A percentile compares a stretch with the other conserved stretches of the same genome.
Evolutionary conservation across 2,113 vertebrate genomes (phyloP).

Genomic region (Eulacestoma nigropectus): DNA sequence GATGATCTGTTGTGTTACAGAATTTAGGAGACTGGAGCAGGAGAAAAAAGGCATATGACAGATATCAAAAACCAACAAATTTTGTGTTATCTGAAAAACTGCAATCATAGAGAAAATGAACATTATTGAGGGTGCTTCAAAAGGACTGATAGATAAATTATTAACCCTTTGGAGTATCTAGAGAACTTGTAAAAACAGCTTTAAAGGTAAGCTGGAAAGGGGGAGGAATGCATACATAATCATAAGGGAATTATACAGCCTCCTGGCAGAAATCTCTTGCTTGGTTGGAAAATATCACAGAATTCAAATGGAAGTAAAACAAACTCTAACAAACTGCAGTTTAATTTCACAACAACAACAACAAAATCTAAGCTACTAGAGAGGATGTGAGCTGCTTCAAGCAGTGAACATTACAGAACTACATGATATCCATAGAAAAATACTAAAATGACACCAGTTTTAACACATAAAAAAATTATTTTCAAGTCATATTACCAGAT

Average conservation of each 20-base stretch:
- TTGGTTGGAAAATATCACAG: slow-evolving; percentile 1
- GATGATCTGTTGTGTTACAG: not conserved
- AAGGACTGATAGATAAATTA: not conserved
- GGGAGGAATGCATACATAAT: not conserved
- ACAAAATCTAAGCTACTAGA: not conserved
- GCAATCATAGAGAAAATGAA: not conserved
- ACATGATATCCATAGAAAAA: not conserved
- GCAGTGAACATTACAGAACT: not conserved
- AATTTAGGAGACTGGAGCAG: not conserved
- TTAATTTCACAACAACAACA: not conserved
- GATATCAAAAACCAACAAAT: not conserved
- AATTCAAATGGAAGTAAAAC: not conserved
- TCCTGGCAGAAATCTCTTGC: not conserved
- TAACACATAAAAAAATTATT: not conserved
- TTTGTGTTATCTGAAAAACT: not conserved
- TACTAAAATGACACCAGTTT: not conserved
- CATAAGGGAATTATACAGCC: slow-evolving; percentile 16
- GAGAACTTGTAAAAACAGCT: slow-evolving; percentile 15
- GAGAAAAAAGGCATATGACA: not conserved
- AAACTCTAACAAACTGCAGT: not conserved
- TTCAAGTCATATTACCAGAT: not conserved
- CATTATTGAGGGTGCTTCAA: not conserved
- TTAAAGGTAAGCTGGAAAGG: slow-evolving; percentile 12
- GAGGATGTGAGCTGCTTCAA: not conserved
- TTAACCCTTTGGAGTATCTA: not conserved